Evolutionary conservation across 1,140 invertebrate genomes (phyloP), one percentile per base, ranked within the genome.

Genomic region (Trypoxylus dichotomus): DNA sequence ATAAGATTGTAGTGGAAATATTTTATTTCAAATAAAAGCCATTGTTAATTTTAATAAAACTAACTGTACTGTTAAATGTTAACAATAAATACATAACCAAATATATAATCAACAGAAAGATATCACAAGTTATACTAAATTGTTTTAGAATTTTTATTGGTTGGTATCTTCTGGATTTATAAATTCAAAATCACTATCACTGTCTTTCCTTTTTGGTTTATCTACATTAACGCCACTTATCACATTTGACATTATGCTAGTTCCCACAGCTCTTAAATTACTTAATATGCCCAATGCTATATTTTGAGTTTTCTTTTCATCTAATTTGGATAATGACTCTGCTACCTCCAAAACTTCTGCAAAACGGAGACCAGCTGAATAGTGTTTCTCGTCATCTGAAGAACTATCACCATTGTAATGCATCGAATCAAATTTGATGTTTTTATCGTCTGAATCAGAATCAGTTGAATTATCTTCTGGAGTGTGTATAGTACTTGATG

Each of bases 181-280:
- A 60, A 84, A 79, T 80, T 84, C 83, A 79, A 83, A 84, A 76
- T 84, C 83, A 77, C 83, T 84, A 79, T 81, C 79, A 77, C 81
- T 83, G 19, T 81, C 81, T 43, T 77, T 79, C 29, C 78, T 74
- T 77, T 79, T 63, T 60, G 58, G 74, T 32, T 29, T 75, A 15
- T 75, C 42, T n/a, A 10, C 27, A 15, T 15, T 25, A 15, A 15
- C 13, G 37, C 29, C 25, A 41, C 73, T 80, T 13, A 77, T 63
- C 54, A 81, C 80, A 42, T 79, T 80, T 10, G 78, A 73, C 15
- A 84, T 78, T 72, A 83, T 15, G 76, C 19, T 78, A 13, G 42
- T 74, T 71, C 79, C 77, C 15, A 78, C 24, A 15, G 47, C 32
- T 27, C 75, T 75, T 63, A 81, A 19, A 76, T 78, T 81, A 60